Base-by-base conservation (phyloP, 2,888 invertebrate species). In the Agriopis leucophaearia region DNA sequence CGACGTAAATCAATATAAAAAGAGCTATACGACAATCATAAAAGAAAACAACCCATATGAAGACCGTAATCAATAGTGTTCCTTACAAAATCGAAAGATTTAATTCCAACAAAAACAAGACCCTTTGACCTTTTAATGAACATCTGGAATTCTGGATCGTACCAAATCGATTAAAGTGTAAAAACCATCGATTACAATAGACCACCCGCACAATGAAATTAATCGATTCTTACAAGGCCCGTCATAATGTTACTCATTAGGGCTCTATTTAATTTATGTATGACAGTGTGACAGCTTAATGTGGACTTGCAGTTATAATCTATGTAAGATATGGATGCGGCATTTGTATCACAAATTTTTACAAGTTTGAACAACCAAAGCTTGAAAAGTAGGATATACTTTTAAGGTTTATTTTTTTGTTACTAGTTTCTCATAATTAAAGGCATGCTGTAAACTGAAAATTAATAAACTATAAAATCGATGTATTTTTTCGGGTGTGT, bases 161-260 rank as follows among this genome's bases (percentile, higher is more conserved):
- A 67, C 58, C 44, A 59, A 70, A 74, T 71, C 72, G 72, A 74
- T 74, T 71, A 51, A 47, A 44, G 50, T 52, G 58, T 58, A 65
- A 69, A 72, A 69, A 65, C 65, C 66, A 76, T 75, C 74, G 69
- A 72, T 71, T 69, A 68, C 63, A 57, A 50, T 45, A 59, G 88
- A 88, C 88, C 88, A 88, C 88, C 87, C 84, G 74, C 74, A 76
- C 78, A 72, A 77, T 74, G 70, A 81, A 83, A 86, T 88, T 86
- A 87, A 88, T 88, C 79, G 80, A 81, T 82, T 68, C 69, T 81
- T 81, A 80, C 83, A 81, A 84, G 82, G 75, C 79, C 45, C 84
- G 80, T 86, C 87, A 88, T 91, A 90, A 89, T 89, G 84, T 78
- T 78, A 85, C 87, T 91, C 92, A 92, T 92, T 91, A 91, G 86